These are phyloP conservation scores for Callaeas wilsoni DNA, from an alignment of 2,113 vertebrate genomes.

Conservation along the genomic window DNA sequence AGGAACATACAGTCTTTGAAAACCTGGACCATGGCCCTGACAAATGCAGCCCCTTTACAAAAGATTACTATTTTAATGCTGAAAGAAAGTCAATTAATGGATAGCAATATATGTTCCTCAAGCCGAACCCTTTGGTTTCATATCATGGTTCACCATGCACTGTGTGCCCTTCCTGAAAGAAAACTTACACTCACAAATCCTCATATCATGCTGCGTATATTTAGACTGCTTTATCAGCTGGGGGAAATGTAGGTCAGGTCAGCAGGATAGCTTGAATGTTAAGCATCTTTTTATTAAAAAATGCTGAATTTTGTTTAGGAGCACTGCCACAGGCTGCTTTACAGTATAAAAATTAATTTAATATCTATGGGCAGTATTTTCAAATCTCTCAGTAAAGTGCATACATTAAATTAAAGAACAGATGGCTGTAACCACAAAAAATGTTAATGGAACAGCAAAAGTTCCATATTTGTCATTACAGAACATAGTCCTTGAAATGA, in stretches of 20 bases:
- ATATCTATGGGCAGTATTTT: conserved; percentile 23
- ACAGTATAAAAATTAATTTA: conserved; percentile 41
- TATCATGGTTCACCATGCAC: not conserved
- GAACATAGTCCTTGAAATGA: not conserved
- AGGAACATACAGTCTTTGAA: not conserved
- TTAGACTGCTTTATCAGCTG: conserved; percentile 52
- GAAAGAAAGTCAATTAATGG: not conserved
- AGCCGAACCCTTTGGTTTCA: not conserved
- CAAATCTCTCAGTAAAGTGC: conserved; percentile 25
- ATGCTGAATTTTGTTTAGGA: conserved; percentile 49
- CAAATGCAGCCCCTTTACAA: not conserved
- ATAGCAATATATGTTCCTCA: not conserved
- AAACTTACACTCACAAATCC: conserved; percentile 37
- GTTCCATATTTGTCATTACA: not conserved
- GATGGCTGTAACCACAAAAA: not conserved
- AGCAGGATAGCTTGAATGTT: conserved; percentile 51
- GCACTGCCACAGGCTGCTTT: conserved; percentile 39
- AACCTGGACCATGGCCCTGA: not conserved
- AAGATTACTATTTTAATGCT: not conserved
- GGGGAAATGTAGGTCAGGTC: conserved; percentile 50
- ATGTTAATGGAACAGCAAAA: conserved; percentile 5
- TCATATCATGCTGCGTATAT: conserved; percentile 39
- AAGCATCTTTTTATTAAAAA: conserved; percentile 63
- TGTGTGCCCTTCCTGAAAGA: conserved; percentile 26
- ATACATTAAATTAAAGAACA: conserved; percentile 39